Percentiles rank a stretch among this genome's conserved stretches.
phyloP scores from a whole-genome alignment of 2,888 invertebrate genomes.

The Globia sparganii region DNA sequence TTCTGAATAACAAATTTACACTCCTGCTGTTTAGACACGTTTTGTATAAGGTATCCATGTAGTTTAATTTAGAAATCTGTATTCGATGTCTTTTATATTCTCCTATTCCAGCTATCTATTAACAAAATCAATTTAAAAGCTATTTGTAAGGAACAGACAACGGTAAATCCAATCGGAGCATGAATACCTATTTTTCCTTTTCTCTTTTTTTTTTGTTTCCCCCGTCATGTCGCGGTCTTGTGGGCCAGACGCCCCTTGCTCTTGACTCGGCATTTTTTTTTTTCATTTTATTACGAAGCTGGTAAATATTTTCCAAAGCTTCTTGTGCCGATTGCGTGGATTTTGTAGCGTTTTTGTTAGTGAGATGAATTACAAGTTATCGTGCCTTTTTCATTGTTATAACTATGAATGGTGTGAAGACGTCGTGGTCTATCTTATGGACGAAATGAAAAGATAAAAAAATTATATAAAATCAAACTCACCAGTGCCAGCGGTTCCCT shows the following conservation, averaged over 20 bases:
- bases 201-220: conserved; percentile 80
- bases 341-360: conserved; percentile 73
- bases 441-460: background rate
- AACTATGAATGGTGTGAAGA: background rate
- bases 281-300: conserved; percentile 86
- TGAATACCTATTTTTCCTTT: conserved; percentile 84
- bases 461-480: conserved; percentile 63
- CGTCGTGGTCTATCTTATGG: background rate
- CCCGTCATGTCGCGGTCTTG: conserved; percentile 88
- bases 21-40: conserved; percentile 55
- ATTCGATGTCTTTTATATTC: conserved; percentile 49
- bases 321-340: conserved; percentile 79
- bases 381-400: background rate
- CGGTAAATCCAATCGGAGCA: conserved; percentile 88
- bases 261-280: conserved; percentile 87
- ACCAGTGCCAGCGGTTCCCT: conserved; percentile 91
- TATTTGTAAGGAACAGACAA: conserved; percentile 89
- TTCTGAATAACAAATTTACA: conserved; percentile 81
- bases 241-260: conserved; percentile 88
- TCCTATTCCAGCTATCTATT: conserved; percentile 75
- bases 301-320: conserved; percentile 88
- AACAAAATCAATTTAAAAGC: conserved; percentile 88
- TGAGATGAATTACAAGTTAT: conserved; percentile 38
- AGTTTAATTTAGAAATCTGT: conserved; percentile 32
- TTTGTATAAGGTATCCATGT: conserved; percentile 70